These are phyloP conservation scores for Tetragonula carbonaria DNA, from an alignment of 2,888 invertebrate species.

Conservation along the genomic window DNA sequence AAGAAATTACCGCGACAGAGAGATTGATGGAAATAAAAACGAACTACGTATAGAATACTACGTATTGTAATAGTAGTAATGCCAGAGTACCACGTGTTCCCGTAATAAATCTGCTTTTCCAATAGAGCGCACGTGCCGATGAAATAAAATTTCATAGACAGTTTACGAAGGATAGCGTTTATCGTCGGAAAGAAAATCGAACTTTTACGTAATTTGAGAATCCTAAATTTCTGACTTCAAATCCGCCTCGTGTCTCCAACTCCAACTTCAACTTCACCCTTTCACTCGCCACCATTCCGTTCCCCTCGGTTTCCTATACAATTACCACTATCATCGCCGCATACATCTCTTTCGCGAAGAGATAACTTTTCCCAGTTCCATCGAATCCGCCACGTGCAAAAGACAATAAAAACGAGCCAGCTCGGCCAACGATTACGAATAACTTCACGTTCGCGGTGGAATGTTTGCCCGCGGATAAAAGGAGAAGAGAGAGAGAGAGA, in stretches of 20 bases:
- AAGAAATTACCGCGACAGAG: background rate
- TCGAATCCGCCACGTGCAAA: conserved; percentile 24
- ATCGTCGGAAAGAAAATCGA: background rate
- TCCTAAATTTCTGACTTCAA: background rate
- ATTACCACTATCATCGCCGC: background rate
- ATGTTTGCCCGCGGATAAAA: conserved; percentile 57
- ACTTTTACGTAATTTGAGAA: background rate
- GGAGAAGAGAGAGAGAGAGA: conserved; percentile 20
- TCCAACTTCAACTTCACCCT: background rate
- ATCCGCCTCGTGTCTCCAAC: too few species aligned
- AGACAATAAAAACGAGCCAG: conserved; percentile 44
- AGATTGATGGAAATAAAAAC: background rate
- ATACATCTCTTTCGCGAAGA: background rate
- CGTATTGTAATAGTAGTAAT: background rate
- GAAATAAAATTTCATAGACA: background rate
- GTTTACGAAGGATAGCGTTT: too few species aligned
- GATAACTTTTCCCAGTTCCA: conserved; percentile 25
- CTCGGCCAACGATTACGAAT: conserved; percentile 40
- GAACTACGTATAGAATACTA: too few species aligned
- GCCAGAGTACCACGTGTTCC: background rate
- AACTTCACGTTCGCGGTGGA: conserved; percentile 53
- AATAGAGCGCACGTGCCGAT: background rate
- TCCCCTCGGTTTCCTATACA: background rate
- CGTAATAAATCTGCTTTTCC: background rate
- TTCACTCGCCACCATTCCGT: background rate